Percentiles rank a stretch among this genome's conserved stretches.
These are phyloP conservation scores for Atractosteus spatula DNA, from an alignment of 2,113 vertebrate species.

Conservation along the genomic window DNA sequence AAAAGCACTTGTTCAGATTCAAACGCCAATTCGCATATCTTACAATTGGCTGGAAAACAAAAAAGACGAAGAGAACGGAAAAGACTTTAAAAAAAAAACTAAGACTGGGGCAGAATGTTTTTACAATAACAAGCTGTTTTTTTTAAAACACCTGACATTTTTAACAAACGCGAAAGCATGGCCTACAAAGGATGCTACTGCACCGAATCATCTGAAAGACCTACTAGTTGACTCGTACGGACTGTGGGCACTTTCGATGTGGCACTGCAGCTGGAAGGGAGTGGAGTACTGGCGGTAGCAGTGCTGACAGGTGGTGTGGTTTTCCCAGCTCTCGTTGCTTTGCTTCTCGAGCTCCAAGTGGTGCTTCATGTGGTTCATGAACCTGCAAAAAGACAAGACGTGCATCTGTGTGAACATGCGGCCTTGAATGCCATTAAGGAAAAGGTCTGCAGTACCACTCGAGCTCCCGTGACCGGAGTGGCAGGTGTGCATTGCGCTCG, in stretches of 20 bases:
- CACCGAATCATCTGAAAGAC: slow-evolving; percentile 30
- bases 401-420: not conserved
- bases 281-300: slow-evolving; percentile 95
- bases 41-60: slow-evolving; percentile 80
- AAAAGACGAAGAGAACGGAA: not conserved
- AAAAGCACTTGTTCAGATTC: slow-evolving; percentile 93
- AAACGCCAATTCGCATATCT: slow-evolving; percentile 97
- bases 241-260: slow-evolving; percentile 95
- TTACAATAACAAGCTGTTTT: too few relatives aligned
- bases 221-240: slow-evolving; percentile 89
- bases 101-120: too few relatives aligned
- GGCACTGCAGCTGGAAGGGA: slow-evolving; percentile 96
- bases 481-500: not conserved
- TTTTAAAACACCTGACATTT: not conserved
- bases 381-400: slow-evolving; percentile 63
- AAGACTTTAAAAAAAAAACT: not conserved
- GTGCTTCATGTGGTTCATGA: slow-evolving; percentile 99
- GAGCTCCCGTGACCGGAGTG: not conserved
- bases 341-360: slow-evolving; percentile 97
- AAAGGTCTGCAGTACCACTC: not conserved
- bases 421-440: not conserved
- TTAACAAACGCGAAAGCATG: slow-evolving; percentile 2
- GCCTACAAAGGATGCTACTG: not conserved
- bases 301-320: slow-evolving; percentile 96
- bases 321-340: slow-evolving; percentile 96